These are phyloP conservation scores for Thysanoteuthis rhombus DNA, from an alignment of 2,888 invertebrate genomes.

Conservation along the genomic window DNA sequence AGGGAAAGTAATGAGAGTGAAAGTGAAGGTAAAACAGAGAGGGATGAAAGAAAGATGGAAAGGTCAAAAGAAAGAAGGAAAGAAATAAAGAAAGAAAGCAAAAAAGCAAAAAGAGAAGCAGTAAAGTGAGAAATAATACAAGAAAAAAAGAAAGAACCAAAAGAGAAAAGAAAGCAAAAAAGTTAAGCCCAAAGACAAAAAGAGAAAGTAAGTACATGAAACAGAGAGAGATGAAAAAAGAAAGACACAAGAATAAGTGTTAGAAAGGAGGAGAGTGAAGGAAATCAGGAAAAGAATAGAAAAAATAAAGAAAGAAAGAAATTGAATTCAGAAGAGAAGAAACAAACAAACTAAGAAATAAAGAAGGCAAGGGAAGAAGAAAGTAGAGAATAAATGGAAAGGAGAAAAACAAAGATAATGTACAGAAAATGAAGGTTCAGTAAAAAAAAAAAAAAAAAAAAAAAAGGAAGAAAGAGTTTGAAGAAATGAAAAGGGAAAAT, in stretches of 20 bases:
- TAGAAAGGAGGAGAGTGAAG: background rate
- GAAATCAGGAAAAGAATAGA: background rate
- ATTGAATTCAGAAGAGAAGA: background rate
- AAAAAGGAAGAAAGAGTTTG: no score
- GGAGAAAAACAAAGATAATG: background rate
- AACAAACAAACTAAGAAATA: background rate
- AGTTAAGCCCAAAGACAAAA: no score
- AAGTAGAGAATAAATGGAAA: background rate
- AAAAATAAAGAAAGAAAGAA: background rate
- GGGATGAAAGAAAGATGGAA: background rate
- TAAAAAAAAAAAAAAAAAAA: background rate
- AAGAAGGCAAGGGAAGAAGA: background rate
- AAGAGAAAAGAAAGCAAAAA: background rate
- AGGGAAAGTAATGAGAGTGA: no score
- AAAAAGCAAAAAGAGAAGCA: background rate
- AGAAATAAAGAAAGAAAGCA: background rate
- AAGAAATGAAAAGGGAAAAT: background rate
- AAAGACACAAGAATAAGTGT: background rate
- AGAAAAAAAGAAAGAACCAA: background rate
- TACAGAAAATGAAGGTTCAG: no score
- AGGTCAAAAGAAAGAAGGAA: background rate
- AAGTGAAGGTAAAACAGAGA: no score
- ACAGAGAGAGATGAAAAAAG: background rate
- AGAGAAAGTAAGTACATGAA: background rate
- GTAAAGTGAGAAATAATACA: background rate